Base-by-base conservation (phyloP, 92 coral and sea anemone genomes). In the Desmophyllum pertusum region DNA sequence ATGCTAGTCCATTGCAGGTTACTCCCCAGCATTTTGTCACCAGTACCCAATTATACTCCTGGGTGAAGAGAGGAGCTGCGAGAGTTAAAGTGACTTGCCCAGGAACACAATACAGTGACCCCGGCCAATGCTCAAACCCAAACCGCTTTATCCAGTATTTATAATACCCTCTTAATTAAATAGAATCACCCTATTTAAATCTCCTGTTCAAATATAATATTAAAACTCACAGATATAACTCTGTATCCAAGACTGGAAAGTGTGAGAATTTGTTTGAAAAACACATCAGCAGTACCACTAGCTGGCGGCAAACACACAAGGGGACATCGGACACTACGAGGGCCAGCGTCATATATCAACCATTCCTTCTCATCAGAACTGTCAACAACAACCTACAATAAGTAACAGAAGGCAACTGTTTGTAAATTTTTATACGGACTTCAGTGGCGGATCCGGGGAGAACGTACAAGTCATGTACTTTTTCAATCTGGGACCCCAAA, bases 231-330 rank as follows among this genome's bases (percentile, higher is more conserved):
- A 4, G 99, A 85, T 77, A 97, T 94, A 11, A 97, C 95, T 77
- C 99, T 88, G 80, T 92, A 97, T 65, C 99, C 99, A 78, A 97
- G 92, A 52, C 99, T 94, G 33, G 98, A 89, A 10, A 97, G 90
- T 6, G 98, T 92, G 75, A 97, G 86, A 57, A 97, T 83, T 81
- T 97, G 99, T 65, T 97, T 97, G 86, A 97, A 97, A 88, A 97
- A 97, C 59, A 97, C 97, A 73, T 97, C 99, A 6, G 95, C 98
- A 51, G 99, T 94, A 29, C 99, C 99, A 82, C 99, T 97, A 27
- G 98, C 99, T 52, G 99, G 99, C 25, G 99, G 99, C 15, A 97
- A 88, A 70, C 98, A 97, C 31, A 97, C 79, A 27, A 97, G 84
- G 1, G 99, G 99, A 17, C 97, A 97, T 0, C 98, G 97, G 25